These are phyloP conservation scores for Acanthopleura granulata DNA, from an alignment of 2,888 invertebrate species.

Conservation along the genomic window DNA sequence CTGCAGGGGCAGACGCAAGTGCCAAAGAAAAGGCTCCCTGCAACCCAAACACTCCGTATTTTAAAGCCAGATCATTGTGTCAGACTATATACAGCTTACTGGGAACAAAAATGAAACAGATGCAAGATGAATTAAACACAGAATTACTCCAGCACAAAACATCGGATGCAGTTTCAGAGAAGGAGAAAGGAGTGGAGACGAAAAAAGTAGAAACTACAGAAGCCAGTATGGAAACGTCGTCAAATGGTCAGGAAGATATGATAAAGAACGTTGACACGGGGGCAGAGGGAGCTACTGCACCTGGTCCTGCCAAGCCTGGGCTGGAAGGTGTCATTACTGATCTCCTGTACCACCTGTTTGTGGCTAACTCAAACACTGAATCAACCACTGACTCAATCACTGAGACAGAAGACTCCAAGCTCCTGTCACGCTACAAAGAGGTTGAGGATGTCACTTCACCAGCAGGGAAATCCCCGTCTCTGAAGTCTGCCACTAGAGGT, in stretches of 20 bases:
- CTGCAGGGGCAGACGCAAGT: not conserved
- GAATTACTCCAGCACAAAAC: not conserved
- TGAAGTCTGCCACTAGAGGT: no score
- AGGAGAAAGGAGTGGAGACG: constrained; percentile 7
- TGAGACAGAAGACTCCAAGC: not conserved
- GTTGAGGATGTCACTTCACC: not conserved
- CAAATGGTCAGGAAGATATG: no score
- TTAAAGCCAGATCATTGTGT: not conserved
- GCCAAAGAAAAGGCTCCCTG: not conserved
- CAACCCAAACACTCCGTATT: not conserved
- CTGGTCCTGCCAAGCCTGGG: no score
- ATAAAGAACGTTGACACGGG: no score
- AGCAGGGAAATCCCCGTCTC: not conserved
- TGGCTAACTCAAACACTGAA: no score
- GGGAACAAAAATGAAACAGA: constrained; percentile 28
- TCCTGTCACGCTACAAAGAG: not conserved
- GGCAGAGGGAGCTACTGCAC: no score
- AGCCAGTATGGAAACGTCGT: not conserved
- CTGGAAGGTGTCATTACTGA: no score
- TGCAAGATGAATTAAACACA: constrained; percentile 33
- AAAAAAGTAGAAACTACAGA: not conserved
- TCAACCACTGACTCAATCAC: no score
- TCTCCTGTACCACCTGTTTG: no score
- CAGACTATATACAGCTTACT: not conserved
- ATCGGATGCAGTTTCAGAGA: no score